phyloP scores from a whole-genome alignment of 2,888 invertebrate species.

The Athalia cordata region DNA sequence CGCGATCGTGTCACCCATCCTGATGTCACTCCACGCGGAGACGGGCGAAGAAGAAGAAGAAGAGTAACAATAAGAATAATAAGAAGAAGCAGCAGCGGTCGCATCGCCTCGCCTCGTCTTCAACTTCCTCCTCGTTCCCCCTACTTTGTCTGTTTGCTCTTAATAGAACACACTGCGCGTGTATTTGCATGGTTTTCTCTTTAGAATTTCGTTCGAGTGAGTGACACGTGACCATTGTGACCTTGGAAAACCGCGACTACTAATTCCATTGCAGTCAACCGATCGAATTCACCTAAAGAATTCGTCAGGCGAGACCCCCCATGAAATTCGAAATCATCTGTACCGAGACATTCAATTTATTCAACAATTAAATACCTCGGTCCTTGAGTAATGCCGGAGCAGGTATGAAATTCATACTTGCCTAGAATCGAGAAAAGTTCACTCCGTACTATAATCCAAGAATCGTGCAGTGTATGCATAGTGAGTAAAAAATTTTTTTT shows the following conservation, averaged over 20 bases:
- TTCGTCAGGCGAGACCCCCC: conserved; percentile 14
- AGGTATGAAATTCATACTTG: too few species aligned
- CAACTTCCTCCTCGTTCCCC: background rate
- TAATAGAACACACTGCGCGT: conserved; percentile 61
- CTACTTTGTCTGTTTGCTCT: conserved; percentile 52
- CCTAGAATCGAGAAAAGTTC: background rate
- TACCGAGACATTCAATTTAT: too few species aligned
- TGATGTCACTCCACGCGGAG: conserved; percentile 42
- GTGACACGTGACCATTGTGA: conserved; percentile 62
- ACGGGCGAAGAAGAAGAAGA: conserved; percentile 13
- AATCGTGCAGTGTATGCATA: background rate
- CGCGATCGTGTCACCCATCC: conserved; percentile 38
- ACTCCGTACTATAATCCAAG: background rate
- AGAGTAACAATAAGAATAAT: too few species aligned
- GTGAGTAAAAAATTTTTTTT: background rate
- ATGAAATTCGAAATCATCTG: too few species aligned
- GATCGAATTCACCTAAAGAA: conserved; percentile 50
- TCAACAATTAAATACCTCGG: background rate
- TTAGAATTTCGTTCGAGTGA: conserved; percentile 51
- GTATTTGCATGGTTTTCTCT: conserved; percentile 40
- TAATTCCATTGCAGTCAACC: conserved; percentile 46
- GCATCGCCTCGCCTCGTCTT: conserved; percentile 78
- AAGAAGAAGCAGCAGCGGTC: conserved; percentile 57
- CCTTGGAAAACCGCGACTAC: conserved; percentile 48
- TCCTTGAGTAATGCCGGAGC: too few species aligned